Base-by-base conservation (phyloP, 1,140 invertebrate species). In the Drosophila teissieri region DNA sequence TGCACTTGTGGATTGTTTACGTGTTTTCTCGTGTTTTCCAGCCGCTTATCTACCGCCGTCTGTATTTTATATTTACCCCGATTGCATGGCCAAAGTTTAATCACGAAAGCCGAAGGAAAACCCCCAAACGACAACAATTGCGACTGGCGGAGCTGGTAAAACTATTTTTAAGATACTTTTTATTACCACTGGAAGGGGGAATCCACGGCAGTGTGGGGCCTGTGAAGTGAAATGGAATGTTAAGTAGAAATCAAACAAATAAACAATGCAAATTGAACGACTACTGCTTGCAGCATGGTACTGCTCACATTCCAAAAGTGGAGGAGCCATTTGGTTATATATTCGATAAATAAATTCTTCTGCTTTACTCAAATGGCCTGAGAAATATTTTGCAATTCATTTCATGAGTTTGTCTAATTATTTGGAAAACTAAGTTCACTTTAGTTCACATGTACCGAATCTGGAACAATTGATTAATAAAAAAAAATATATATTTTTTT, bases 1-100 rank as follows among this genome's bases (percentile, higher is more conserved):
- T 19, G 68, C 48, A 79, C 61, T 83, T 84, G 73, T 78, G 44
- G 65, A 81, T 62, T 81, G 61, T 55, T 72, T 62, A 56, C 49
- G 61, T 63, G 57, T 63, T 77, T 60, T 44, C 27, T 60, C 58
- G 27, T 42, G 4, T 14, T 51, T 67, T 67, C 12, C 36, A 67
- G 45, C 42, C 51, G 64, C 63, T 24, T 63, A 36, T 51, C 49
- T 51, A 51, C 8, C 27, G 17, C 27, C 24, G 36, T 22, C 22
- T 36, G 22, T n/a, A 40, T 48, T 48, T 51, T 46, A 27, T 56
- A 42, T 24, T 69, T 69, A 34, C 61, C 46, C 22, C 31, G 3
- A 36, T 36, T 64, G 34, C 64, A 67, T 56, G 49, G 24, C 51
- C 34, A 15, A 36, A 70, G 40, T 34, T 31, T 55, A 69, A 48